Evolutionary conservation across 2,888 invertebrate species (phyloP).

Genomic region (Crematogaster levior): DNA sequence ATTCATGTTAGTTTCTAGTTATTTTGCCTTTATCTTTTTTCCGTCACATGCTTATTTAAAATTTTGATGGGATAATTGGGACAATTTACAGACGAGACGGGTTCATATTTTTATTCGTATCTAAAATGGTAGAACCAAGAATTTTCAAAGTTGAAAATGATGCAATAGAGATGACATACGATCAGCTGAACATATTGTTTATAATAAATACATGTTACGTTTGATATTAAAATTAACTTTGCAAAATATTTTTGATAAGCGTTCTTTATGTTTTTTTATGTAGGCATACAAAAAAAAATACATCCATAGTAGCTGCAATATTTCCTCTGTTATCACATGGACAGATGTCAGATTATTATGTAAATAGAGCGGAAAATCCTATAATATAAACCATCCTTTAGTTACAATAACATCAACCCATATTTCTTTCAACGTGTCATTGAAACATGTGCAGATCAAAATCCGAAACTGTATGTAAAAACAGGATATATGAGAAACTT

Average conservation of each 20-base stretch:
- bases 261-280: not conserved
- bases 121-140: not conserved
- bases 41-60: not conserved
- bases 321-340: slow-evolving; percentile 4
- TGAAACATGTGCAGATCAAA: not conserved
- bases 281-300: slow-evolving; percentile 60
- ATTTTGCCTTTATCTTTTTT: not conserved
- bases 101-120: not conserved
- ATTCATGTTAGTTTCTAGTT: not conserved
- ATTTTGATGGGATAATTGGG: not conserved
- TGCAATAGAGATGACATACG: not conserved
- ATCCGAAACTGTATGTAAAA: not conserved
- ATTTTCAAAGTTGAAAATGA: not conserved
- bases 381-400: not conserved
- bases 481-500: not conserved
- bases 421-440: not conserved
- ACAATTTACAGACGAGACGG: not conserved
- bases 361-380: not conserved
- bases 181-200: not conserved
- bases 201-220: not conserved
- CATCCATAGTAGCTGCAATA: slow-evolving; percentile 54
- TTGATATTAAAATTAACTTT: not conserved
- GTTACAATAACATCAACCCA: not conserved
- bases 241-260: not conserved
- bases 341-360: slow-evolving; percentile 22